Percentiles rank a stretch among this genome's conserved stretches.
Evolutionary conservation across 2,888 invertebrate genomes (phyloP).

Genomic region (Rhorus exstirpatorius): DNA sequence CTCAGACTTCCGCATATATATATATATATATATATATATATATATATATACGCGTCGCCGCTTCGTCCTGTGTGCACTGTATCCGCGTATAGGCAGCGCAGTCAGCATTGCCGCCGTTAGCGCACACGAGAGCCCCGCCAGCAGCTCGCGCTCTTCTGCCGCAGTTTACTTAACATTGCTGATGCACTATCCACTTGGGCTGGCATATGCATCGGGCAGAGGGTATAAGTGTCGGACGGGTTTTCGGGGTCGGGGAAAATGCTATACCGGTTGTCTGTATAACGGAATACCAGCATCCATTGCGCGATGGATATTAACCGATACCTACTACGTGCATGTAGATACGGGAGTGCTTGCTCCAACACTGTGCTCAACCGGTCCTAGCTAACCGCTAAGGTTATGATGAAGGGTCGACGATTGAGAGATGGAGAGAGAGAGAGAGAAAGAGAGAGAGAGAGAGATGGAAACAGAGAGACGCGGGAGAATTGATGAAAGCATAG

Average conservation of each 20-base stretch:
- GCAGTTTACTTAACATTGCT: conserved; percentile 84
- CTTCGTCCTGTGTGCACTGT: conserved; percentile 10
- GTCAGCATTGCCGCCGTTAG: conserved; percentile 44
- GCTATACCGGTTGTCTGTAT: conserved; percentile 12
- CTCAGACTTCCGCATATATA: too few relatives aligned
- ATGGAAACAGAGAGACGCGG: not conserved
- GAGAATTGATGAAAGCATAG: conserved; percentile 46
- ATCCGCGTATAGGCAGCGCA: not conserved
- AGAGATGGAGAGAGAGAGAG: conserved; percentile 36
- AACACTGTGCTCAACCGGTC: conserved; percentile 60
- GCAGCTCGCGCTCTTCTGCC: conserved; percentile 74
- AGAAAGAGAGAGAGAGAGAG: conserved; percentile 16
- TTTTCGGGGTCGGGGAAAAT: not conserved
- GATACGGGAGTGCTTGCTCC: too few relatives aligned
- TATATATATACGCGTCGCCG: not conserved
- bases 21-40: conserved; percentile 2
- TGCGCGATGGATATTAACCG: not conserved
- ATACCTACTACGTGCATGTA: not conserved
- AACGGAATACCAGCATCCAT: conserved; percentile 2
- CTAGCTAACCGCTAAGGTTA: conserved; percentile 75
- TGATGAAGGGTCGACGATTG: conserved; percentile 63
- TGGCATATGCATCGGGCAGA: conserved; percentile 8
- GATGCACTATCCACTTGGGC: conserved; percentile 81
- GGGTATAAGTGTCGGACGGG: conserved; percentile 31
- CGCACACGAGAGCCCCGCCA: conserved; percentile 57